Evolutionary conservation across 2,113 vertebrate genomes (phyloP), one percentile per base, ranked within the genome.

Genomic region (Thamnophis sirtalis): DNA sequence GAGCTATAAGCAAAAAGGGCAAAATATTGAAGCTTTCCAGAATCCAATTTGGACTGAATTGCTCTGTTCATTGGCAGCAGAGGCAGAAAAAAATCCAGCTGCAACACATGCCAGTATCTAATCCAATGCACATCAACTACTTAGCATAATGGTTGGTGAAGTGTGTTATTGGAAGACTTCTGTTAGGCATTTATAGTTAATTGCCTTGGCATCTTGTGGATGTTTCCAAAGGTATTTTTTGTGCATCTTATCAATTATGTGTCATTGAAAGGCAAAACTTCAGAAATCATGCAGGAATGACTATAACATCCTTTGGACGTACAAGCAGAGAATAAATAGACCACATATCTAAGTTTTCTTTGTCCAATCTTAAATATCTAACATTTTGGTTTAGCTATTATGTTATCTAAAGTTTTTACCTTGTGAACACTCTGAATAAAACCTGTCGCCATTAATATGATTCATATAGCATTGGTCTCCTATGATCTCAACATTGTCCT

Each of bases 261-360:
- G 5, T 56, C 80, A 63, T 19, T 89, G 21, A 22, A 26, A 13
- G 68, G 55, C 49, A 91, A 38, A 93, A 89, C 68, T 43, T 91
- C 73, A 89, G 55, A 63, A 88, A 80, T 28, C 43, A n/a, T 80
- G 58, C 38, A 50, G 6, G 10, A 84, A 10, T 60, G 17, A 84
- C 48, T 33, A n/a, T 54, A 55, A 60, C 48, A 91, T 63, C 13
- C 21, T 24, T 21, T 43, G 86, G 22, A 49, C 0, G 3, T 10
- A 85, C 9, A 17, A 0, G 3, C 28, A 0, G 54, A 28, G 2
- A 1, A 5, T 17, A 60, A 89, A 55, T 38, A 92, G 33, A 7
- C 56, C 21, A 11, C 15, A 15, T 90, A 0, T 0, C 0, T 2
- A 48, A 3, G 54, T 1, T 13, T 28, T 28, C 43, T 43, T 54